A percentile compares a stretch with the other conserved stretches of the same genome.
These are phyloP conservation scores for Sitta europaea DNA, from an alignment of 2,113 vertebrate species.

Conservation along the genomic window DNA sequence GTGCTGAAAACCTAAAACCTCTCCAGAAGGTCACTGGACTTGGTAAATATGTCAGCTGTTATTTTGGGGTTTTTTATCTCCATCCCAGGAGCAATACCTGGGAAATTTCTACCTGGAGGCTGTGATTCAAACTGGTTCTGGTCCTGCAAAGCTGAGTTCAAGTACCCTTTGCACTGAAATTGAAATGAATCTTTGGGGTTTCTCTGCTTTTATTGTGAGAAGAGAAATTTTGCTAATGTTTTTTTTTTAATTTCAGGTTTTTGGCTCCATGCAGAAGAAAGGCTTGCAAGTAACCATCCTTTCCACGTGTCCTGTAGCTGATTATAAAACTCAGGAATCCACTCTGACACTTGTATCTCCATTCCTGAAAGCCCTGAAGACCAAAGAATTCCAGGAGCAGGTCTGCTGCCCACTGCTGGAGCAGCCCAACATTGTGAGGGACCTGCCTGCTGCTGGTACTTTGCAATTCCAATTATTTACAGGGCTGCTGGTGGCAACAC, in stretches of 20 bases:
- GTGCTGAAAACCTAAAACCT: background rate
- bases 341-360: slow-evolving; percentile 75
- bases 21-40: background rate
- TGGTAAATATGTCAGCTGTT: background rate
- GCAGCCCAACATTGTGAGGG: slow-evolving; percentile 89
- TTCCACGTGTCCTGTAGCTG: slow-evolving; percentile 82
- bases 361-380: slow-evolving; percentile 88
- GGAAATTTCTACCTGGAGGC: background rate
- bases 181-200: background rate
- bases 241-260: slow-evolving; percentile 75
- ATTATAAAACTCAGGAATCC: slow-evolving; percentile 86
- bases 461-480: background rate
- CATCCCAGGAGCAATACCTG: background rate
- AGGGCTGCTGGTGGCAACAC: background rate
- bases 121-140: background rate
- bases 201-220: background rate
- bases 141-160: background rate
- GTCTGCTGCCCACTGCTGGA: slow-evolving; percentile 80
- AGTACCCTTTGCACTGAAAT: background rate
- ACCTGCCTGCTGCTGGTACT: slow-evolving; percentile 90
- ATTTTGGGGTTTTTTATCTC: background rate
- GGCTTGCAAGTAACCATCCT: slow-evolving; percentile 82
- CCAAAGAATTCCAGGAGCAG: slow-evolving; percentile 64
- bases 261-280: slow-evolving; percentile 76
- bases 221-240: background rate